Base-by-base conservation (phyloP, 2,888 invertebrate species). In the Anorthoa munda region DNA sequence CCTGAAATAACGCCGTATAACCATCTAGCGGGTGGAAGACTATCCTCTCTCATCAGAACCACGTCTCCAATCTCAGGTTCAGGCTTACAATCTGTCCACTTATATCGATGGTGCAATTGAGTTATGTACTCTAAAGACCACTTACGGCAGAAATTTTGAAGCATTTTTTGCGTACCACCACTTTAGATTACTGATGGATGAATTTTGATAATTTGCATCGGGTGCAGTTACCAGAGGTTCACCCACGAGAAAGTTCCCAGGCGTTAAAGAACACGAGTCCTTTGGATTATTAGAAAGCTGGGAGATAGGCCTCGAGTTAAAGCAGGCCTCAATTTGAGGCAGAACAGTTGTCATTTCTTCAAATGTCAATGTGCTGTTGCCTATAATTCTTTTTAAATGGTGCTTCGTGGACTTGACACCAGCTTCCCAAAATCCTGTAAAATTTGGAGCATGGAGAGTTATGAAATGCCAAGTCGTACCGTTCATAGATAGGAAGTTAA, bases 291-390 rank as follows among this genome's bases (percentile, higher is more conserved):
- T 63, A 7, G 61, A 63, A 2, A 63, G 48, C 23, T 63, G 61
- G 18, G 23, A 63, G 61, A 48, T 63, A 2, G 61, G 61, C 23
- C 61, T 63, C 11, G 23, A 63, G 23, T 63, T 63, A 4, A 50
- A 26, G 63, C 26, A 63, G 12, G 63, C 63, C 26, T 48, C 63
- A 18, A 61, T 61, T 18, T 26, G 63, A 48, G 48, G 48, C 23
- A 63, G 3, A 17, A 63, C 63, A 23, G 63, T 63, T 48, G 66
- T 26, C 56, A 66, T 66, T 56, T 56, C 66, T 66, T 66, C 56
- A 56, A 68, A 39, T 58, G 61, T 61, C 61, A 61, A 60, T 21
- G 68, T 69, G 51, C 45, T 51, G 45, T 18, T 53, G n/a, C 53
- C 53, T 45, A 46, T 69, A 17, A 58, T 48, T 58, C 21, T 67